Evolutionary conservation across 2,113 vertebrate genomes (phyloP).

Genomic region (Paramormyrops kingsleyae): DNA sequence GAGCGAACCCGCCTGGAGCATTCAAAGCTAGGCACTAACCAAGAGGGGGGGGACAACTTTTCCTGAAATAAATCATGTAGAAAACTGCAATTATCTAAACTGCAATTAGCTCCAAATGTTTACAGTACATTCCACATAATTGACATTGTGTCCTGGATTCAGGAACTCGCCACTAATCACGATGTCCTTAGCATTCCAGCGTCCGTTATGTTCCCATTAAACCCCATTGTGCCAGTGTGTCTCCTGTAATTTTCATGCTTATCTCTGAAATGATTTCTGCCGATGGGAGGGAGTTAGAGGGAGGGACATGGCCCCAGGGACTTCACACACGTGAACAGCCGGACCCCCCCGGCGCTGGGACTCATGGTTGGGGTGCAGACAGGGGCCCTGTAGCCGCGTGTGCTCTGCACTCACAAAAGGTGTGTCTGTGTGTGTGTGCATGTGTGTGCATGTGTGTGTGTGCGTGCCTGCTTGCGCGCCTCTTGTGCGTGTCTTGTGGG

Average conservation of each 20-base stretch:
- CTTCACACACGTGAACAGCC: background rate
- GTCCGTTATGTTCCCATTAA: background rate
- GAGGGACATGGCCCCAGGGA: background rate
- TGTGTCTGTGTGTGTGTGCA: background rate
- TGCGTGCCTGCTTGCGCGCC: background rate
- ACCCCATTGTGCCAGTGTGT: background rate
- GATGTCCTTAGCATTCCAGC: background rate
- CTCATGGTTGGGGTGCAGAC: background rate
- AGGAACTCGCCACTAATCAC: background rate
- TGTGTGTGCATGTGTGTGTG: background rate
- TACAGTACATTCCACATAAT: background rate
- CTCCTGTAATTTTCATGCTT: background rate
- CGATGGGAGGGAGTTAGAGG: background rate
- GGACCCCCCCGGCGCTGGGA: background rate
- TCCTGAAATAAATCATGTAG: slow-evolving; percentile 2
- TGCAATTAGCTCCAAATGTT: slow-evolving; percentile 5
- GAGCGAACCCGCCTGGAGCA: background rate
- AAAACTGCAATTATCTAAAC: slow-evolving; percentile 4
- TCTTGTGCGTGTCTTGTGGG: slow-evolving; percentile 11
- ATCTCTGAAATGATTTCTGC: background rate
- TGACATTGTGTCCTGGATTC: background rate
- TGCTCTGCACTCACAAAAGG: background rate
- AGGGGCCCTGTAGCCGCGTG: background rate
- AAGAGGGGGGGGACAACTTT: background rate
- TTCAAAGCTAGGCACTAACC: background rate